phyloP scores from a whole-genome alignment of 2,797 vertebrate genomes.

The Meriones psammophilus region DNA sequence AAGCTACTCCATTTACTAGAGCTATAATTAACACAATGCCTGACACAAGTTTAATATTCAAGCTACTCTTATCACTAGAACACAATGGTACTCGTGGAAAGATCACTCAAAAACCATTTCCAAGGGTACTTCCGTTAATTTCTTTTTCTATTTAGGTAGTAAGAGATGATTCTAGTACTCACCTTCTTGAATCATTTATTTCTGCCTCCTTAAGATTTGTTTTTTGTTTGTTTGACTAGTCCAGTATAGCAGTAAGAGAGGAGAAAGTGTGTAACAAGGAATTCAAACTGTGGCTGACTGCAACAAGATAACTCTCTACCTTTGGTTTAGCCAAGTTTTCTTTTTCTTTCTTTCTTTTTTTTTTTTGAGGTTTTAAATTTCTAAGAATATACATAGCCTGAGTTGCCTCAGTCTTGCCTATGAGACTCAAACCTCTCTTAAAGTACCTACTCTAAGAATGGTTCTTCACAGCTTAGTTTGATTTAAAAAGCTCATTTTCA shows the following conservation, averaged over 20 bases:
- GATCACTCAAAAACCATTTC: constrained; percentile 59
- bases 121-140: background rate
- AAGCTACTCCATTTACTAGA: background rate
- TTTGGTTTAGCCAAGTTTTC: background rate
- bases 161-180: constrained; percentile 17
- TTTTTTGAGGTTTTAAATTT: constrained; percentile 8
- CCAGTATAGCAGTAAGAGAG: background rate
- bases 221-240: background rate
- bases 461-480: constrained; percentile 24
- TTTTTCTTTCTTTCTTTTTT: background rate
- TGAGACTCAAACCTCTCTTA: background rate
- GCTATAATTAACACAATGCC: background rate
- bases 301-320: background rate
- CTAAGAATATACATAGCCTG: background rate
- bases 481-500: constrained; percentile 43
- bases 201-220: background rate
- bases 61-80: constrained; percentile 44
- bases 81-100: constrained; percentile 17
- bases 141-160: constrained; percentile 13
- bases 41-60: background rate
- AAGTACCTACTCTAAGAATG: constrained; percentile 26
- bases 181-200: constrained; percentile 40
- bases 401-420: constrained; percentile 22
- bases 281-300: background rate
- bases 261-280: background rate